phyloP scores from a whole-genome alignment of 2,113 vertebrate genomes.

The Henicopernis longicauda region DNA sequence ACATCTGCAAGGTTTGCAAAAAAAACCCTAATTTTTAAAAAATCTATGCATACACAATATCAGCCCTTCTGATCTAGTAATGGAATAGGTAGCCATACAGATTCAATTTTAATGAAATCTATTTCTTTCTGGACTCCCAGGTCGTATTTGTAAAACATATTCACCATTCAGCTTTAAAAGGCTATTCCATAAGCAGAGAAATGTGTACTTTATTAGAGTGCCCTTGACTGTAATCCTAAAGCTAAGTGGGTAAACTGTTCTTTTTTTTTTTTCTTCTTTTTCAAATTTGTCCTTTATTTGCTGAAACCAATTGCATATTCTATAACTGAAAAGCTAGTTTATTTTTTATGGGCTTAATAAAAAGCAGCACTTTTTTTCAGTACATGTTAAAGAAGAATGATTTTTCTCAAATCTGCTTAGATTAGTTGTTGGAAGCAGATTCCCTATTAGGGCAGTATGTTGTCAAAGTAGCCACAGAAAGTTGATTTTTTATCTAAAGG shows the following conservation, averaged over 20 bases:
- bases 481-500: not conserved
- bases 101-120: not conserved
- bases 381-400: not conserved
- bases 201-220: not conserved
- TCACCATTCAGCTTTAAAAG: not conserved
- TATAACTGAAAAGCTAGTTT: not conserved
- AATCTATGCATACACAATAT: not conserved
- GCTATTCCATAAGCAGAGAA: not conserved
- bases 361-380: not conserved
- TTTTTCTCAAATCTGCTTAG: not conserved
- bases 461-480: not conserved
- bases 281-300: not conserved
- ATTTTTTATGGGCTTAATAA: not conserved
- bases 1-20: not conserved
- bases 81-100: not conserved
- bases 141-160: not conserved
- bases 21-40: accelerated
- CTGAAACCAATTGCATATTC: not conserved
- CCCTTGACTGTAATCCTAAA: not conserved
- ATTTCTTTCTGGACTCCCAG: not conserved
- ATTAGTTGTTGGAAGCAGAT: not conserved
- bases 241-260: not conserved
- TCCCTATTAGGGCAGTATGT: not conserved
- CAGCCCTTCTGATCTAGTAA: not conserved
- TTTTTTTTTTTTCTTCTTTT: not conserved